phyloP scores from a whole-genome alignment of 2,113 vertebrate species.

The Grallaria varia region DNA sequence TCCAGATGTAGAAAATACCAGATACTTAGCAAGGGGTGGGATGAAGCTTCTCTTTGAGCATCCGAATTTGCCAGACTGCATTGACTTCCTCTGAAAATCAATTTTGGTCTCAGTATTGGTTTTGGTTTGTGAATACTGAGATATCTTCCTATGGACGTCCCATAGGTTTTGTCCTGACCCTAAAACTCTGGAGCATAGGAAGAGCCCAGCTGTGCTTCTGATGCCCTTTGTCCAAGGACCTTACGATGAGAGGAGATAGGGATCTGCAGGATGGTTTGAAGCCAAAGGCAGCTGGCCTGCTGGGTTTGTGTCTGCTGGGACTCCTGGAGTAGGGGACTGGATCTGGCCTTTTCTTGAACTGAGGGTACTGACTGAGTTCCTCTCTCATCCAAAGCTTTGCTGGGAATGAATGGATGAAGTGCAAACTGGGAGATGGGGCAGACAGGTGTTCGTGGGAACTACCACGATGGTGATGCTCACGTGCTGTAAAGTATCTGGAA shows the following conservation, averaged over 20 bases:
- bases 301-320: neutral
- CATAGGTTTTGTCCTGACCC: neutral
- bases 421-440: neutral
- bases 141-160: neutral
- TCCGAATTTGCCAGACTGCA: neutral
- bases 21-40: neutral
- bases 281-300: neutral
- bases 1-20: neutral
- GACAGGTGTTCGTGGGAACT: accelerated
- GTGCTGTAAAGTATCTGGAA: neutral
- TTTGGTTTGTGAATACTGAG: neutral
- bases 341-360: neutral
- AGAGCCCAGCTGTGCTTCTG: neutral
- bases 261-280: neutral
- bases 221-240: neutral
- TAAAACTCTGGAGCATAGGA: neutral
- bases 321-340: neutral
- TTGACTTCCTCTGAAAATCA: neutral
- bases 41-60: neutral
- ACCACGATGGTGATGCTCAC: neutral
- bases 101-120: neutral
- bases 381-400: neutral
- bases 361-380: neutral
- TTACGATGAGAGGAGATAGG: neutral
- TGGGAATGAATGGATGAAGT: neutral